These are phyloP conservation scores for Gambusia holbrooki DNA, from an alignment of 2,113 vertebrate genomes.

Conservation along the genomic window DNA sequence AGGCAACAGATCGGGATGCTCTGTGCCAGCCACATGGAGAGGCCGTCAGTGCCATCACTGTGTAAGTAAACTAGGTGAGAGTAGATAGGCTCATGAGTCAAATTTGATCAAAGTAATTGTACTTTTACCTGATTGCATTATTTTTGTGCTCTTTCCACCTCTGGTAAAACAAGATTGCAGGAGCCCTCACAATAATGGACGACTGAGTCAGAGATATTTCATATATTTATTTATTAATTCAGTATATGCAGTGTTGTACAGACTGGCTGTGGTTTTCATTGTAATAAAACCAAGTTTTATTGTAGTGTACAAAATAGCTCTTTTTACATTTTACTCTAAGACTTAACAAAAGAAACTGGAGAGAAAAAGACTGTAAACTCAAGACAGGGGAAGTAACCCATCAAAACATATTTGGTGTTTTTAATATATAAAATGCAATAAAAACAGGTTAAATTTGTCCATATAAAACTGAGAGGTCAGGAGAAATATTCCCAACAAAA, in stretches of 20 bases:
- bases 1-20: background rate
- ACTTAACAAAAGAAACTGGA: conserved; percentile 17
- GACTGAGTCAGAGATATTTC: conserved; percentile 2
- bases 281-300: conserved; percentile 45
- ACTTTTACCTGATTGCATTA: too few relatives aligned
- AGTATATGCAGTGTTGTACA: conserved; percentile 12
- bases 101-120: too few relatives aligned
- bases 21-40: background rate
- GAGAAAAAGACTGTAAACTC: conserved; percentile 44
- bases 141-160: too few relatives aligned
- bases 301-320: conserved; percentile 45
- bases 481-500: background rate
- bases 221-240: conserved; percentile 44
- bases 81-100: too few relatives aligned
- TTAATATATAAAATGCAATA: background rate
- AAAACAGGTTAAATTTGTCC: background rate
- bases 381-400: background rate
- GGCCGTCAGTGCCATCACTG: background rate
- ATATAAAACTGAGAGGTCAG: background rate
- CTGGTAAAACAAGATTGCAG: background rate
- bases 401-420: background rate
- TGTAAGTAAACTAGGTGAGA: background rate
- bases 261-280: conserved; percentile 6
- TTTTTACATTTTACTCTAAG: conserved; percentile 26
- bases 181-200: background rate